Conservation (phyloP, 1,140 invertebrate genomes). For the Nebria ingens region DNA sequence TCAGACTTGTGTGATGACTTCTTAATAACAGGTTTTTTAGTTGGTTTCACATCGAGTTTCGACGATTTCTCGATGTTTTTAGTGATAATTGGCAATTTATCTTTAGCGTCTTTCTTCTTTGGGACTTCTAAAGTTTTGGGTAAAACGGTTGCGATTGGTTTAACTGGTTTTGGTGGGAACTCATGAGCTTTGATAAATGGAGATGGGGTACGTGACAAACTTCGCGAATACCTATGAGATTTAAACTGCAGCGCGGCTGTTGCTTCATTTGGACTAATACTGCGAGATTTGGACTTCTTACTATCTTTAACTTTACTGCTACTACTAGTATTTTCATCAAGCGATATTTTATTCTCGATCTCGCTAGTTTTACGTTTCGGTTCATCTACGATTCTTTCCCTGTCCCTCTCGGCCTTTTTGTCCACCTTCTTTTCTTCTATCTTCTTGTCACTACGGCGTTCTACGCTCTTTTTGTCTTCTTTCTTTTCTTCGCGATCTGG, state of each 20-base stretch:
- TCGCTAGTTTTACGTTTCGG: slow-evolving; percentile 16
- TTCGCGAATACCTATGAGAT: slow-evolving; percentile 49
- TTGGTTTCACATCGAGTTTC: slow-evolving; percentile 12
- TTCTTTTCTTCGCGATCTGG: background rate
- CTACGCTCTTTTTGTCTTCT: slow-evolving; percentile 11
- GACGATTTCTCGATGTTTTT: background rate
- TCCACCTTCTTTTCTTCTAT: slow-evolving; percentile 18
- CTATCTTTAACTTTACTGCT: slow-evolving; percentile 20
- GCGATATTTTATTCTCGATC: slow-evolving; percentile 15
- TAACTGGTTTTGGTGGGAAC: slow-evolving; percentile 44
- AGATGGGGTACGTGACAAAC: slow-evolving; percentile 65
- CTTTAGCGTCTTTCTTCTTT: slow-evolving; percentile 36
- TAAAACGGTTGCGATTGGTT: slow-evolving; percentile 39
- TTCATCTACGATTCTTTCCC: background rate
- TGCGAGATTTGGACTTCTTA: slow-evolving; percentile 28
- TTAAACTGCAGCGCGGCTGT: slow-evolving; percentile 25
- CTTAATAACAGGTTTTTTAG: slow-evolving; percentile 22
- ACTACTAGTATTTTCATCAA: slow-evolving; percentile 14
- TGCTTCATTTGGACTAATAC: slow-evolving; percentile 28
- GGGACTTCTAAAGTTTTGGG: slow-evolving; percentile 28
- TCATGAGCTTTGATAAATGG: slow-evolving; percentile 69
- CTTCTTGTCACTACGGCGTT: slow-evolving; percentile 15
- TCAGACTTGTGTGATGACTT: slow-evolving; percentile 27
- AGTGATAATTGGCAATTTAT: slow-evolving; percentile 30
- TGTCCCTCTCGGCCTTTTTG: slow-evolving; percentile 8